These are phyloP conservation scores for Bubo bubo DNA, from an alignment of 2,113 vertebrate genomes.

Conservation along the genomic window DNA sequence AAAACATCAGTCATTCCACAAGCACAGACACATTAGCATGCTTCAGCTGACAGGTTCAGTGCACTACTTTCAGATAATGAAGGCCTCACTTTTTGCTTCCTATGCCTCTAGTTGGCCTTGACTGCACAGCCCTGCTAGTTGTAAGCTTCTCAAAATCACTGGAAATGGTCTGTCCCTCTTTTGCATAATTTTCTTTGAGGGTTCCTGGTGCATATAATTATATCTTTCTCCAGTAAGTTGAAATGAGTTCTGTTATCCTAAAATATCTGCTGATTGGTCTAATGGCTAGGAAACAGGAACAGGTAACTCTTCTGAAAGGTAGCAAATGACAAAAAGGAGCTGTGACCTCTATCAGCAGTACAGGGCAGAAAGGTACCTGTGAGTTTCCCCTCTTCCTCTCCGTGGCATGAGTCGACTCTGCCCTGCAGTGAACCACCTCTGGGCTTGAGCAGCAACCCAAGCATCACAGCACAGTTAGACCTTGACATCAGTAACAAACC, in stretches of 20 bases:
- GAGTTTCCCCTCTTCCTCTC: not conserved
- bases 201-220: not conserved
- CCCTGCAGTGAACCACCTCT: not conserved
- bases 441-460: not conserved
- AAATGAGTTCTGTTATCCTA: not conserved
- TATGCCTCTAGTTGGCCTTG: not conserved
- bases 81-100: not conserved
- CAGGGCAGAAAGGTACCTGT: not conserved
- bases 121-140: not conserved
- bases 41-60: not conserved
- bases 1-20: not conserved
- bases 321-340: not conserved
- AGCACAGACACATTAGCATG: not conserved
- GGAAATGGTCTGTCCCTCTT: not conserved
- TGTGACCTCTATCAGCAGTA: not conserved
- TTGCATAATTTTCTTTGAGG: not conserved
- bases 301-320: not conserved
- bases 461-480: not conserved
- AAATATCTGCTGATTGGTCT: not conserved
- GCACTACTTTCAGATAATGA: not conserved
- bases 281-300: not conserved
- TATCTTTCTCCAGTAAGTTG: not conserved
- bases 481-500: not conserved
- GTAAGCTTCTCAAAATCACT: not conserved
- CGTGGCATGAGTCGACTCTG: rapidly evolving